A percentile compares a stretch with the other conserved stretches of the same genome.
These are phyloP conservation scores for Melikaiella ostensackeni DNA, from an alignment of 2,888 invertebrate genomes.

Conservation along the genomic window DNA sequence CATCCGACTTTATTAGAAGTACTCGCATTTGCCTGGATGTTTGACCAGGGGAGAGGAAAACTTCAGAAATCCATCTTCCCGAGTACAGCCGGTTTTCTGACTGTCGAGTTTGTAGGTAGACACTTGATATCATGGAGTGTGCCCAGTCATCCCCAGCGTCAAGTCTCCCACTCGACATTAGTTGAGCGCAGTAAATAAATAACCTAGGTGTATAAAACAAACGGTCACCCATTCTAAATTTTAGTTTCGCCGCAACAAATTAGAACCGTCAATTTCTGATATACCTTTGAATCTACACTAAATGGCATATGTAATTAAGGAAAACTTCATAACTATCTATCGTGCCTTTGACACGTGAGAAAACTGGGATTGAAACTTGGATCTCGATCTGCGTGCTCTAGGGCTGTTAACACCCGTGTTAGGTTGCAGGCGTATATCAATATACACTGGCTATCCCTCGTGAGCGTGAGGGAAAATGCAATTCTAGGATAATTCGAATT, in stretches of 20 bases:
- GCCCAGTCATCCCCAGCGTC: too few relatives aligned
- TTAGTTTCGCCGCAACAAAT: neutral
- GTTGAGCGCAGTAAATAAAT: too few relatives aligned
- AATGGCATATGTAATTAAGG: conserved; percentile 19
- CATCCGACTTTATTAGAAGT: too few relatives aligned
- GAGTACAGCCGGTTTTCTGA: too few relatives aligned
- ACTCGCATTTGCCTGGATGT: too few relatives aligned
- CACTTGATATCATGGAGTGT: too few relatives aligned
- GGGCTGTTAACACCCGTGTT: conserved; percentile 56
- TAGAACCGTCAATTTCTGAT: neutral
- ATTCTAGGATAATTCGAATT: conserved; percentile 69
- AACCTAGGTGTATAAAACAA: too few relatives aligned
- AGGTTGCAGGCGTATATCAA: conserved; percentile 59
- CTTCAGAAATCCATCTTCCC: too few relatives aligned
- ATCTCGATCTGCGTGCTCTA: conserved; percentile 57
- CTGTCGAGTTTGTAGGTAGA: too few relatives aligned
- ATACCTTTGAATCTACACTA: neutral
- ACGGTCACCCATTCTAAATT: too few relatives aligned
- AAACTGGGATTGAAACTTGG: conserved; percentile 44
- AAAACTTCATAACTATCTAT: conserved; percentile 20
- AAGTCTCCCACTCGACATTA: too few relatives aligned
- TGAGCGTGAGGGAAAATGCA: conserved; percentile 53
- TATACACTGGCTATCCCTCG: conserved; percentile 47
- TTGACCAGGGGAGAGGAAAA: too few relatives aligned
- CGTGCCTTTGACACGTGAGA: conserved; percentile 44